A percentile compares a stretch with the other conserved stretches of the same genome.
phyloP scores from a whole-genome alignment of 2,797 vertebrate species.

The Odontamblyopus rebecca region DNA sequence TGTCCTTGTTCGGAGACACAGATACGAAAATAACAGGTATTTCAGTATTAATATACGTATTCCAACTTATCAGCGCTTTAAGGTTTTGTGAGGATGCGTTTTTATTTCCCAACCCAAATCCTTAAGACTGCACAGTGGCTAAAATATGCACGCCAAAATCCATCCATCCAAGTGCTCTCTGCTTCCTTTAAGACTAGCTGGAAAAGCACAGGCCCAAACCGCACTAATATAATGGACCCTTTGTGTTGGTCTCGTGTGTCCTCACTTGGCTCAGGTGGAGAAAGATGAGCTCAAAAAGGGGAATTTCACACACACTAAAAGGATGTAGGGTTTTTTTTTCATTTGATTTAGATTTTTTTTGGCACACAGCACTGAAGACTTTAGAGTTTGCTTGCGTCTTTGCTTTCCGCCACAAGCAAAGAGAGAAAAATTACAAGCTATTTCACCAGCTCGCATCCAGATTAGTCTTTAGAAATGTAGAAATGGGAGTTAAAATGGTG shows the following conservation, averaged over 20 bases:
- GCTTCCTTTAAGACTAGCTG: background rate
- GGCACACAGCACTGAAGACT: background rate
- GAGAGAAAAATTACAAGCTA: conserved; percentile 8
- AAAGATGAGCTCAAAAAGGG: conserved; percentile 12
- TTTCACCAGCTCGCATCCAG: conserved; percentile 11
- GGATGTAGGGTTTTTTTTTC: background rate
- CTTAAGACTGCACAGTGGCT: background rate
- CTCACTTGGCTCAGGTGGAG: conserved; percentile 15
- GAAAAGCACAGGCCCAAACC: conserved; percentile 9
- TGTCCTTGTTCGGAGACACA: background rate
- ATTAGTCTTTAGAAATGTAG: conserved; percentile 3
- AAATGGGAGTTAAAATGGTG: conserved; percentile 4
- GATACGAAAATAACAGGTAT: background rate
- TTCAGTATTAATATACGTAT: background rate
- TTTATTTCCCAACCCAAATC: background rate
- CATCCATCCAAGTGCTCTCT: background rate
- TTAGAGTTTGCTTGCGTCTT: background rate
- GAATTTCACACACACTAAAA: conserved; percentile 14
- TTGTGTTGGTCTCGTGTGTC: conserved; percentile 8
- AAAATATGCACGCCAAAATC: background rate
- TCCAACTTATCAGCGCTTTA: background rate
- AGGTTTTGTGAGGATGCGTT: conserved; percentile 6
- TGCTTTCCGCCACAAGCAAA: conserved; percentile 10
- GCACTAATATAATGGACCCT: conserved; percentile 1
- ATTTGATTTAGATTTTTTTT: background rate